Percentiles rank a stretch among this genome's conserved stretches.
Conservation (phyloP, 92 coral and sea anemone species). For the Phenganax subtilis region DNA sequence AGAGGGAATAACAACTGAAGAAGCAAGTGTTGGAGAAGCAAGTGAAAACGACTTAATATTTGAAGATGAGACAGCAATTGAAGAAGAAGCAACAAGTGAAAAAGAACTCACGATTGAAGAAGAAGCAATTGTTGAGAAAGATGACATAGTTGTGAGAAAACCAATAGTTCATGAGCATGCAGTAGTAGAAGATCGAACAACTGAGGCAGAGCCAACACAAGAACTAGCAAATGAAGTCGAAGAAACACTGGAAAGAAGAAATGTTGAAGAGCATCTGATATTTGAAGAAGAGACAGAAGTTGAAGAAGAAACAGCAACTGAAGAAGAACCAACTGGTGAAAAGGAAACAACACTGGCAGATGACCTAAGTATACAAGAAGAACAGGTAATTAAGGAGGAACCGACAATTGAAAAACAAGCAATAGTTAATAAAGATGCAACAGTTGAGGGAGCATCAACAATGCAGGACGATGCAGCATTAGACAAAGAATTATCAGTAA, state of each 20-base stretch:
- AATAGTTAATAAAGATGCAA: neutral
- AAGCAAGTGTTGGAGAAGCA: neutral
- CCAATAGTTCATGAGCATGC: neutral
- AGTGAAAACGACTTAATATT: neutral
- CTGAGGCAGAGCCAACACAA: slow-evolving; percentile 22
- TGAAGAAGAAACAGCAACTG: slow-evolving; percentile 2
- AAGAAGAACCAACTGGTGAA: neutral
- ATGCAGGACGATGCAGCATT: neutral
- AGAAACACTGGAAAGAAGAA: slow-evolving; percentile 56
- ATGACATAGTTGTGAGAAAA: too few relatives aligned
- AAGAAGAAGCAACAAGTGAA: slow-evolving; percentile 25
- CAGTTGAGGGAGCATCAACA: neutral
- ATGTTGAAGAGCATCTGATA: slow-evolving; percentile 67
- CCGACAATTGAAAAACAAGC: neutral
- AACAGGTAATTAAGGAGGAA: neutral
- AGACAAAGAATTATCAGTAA: neutral
- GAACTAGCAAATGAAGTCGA: slow-evolving; percentile 61
- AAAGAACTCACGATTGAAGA: slow-evolving; percentile 60
- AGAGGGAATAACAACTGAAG: neutral
- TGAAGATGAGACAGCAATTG: neutral
- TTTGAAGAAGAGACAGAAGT: slow-evolving; percentile 54
- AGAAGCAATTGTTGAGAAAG: slow-evolving; percentile 28
- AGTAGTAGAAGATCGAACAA: slow-evolving; percentile 5
- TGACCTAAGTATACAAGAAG: neutral
- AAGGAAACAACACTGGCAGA: neutral